Evolutionary conservation across 2,888 invertebrate species (phyloP).

Genomic region (Galerucella pusilla): DNA sequence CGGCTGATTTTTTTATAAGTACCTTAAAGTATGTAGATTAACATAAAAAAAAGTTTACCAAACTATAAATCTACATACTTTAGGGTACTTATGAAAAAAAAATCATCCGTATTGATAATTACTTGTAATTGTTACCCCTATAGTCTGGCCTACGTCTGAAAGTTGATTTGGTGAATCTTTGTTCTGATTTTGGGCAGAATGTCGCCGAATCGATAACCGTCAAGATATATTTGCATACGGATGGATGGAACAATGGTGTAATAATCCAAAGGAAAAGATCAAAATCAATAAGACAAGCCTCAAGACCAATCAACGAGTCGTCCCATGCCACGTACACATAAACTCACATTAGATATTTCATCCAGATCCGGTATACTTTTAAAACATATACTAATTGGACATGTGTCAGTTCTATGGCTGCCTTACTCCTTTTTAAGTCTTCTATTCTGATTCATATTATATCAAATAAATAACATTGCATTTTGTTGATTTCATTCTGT

Average conservation of each 20-base stretch:
- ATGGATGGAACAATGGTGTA: constrained; percentile 61
- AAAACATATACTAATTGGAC: constrained; percentile 65
- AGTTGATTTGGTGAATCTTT: constrained; percentile 23
- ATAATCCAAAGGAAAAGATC: constrained; percentile 59
- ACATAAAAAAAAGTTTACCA: too few species aligned
- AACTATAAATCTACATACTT: too few species aligned
- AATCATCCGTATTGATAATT: too few species aligned
- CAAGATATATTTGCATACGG: constrained; percentile 57
- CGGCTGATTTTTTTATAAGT: too few species aligned
- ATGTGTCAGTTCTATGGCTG: constrained; percentile 62
- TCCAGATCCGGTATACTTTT: constrained; percentile 60
- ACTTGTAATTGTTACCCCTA: too few species aligned
- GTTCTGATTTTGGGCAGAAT: constrained; percentile 35
- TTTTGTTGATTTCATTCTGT: constrained; percentile 52
- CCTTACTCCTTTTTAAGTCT: constrained; percentile 59
- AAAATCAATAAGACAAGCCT: constrained; percentile 60
- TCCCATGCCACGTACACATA: constrained; percentile 48
- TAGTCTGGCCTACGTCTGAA: too few species aligned
- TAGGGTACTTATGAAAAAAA: too few species aligned
- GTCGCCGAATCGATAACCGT: constrained; percentile 44
- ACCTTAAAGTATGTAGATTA: too few species aligned
- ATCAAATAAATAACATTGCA: constrained; percentile 54
- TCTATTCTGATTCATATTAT: constrained; percentile 60
- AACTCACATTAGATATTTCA: constrained; percentile 58
- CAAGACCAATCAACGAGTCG: constrained; percentile 41